Conservation (phyloP, 1,140 invertebrate species). For the Cephus cinctus region DNA sequence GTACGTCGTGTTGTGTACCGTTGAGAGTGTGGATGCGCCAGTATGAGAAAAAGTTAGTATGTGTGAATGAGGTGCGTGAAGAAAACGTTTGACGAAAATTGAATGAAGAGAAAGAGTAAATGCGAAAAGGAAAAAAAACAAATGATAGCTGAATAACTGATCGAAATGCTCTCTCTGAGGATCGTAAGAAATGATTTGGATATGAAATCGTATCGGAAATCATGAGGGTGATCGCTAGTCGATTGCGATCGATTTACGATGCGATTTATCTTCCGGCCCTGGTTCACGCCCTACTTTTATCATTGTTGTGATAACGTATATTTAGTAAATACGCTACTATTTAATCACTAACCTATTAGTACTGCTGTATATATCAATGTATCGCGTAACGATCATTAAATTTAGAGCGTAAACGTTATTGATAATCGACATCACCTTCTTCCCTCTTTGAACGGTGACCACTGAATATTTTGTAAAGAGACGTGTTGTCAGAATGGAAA, state of each 20-base stretch:
- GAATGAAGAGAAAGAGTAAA: no score
- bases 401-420: conserved; percentile 8
- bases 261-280: no score
- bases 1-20: no score
- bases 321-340: conserved; percentile 51
- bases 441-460: conserved; percentile 11
- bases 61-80: no score
- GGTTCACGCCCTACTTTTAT: conserved; percentile 51
- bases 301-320: conserved; percentile 55
- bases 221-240: no score
- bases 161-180: no score
- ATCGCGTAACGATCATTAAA: conserved; percentile 38
- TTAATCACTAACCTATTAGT: conserved; percentile 54
- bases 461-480: background rate
- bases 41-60: background rate
- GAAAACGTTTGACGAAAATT: background rate
- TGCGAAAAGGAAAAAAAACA: background rate
- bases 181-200: no score
- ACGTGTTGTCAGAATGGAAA: background rate
- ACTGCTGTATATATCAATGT: conserved; percentile 53
- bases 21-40: background rate
- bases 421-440: conserved; percentile 1
- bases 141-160: no score
- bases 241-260: no score
- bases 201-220: no score